Conservation (phyloP, 1,140 invertebrate species). For the Cotesia chilonis region DNA sequence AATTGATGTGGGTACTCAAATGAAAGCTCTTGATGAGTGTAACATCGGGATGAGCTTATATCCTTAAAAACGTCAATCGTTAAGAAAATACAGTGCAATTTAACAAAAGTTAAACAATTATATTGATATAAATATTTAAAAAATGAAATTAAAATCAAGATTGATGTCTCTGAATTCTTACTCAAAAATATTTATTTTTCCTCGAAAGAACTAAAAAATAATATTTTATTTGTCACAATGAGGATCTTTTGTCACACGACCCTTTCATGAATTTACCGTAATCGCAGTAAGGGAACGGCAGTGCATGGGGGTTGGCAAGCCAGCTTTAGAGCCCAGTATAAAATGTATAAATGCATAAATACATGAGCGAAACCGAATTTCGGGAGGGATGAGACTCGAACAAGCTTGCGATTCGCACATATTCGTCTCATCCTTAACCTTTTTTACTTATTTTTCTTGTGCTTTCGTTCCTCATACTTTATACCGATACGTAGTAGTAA, state of each 20-base stretch:
- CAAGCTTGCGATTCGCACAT: conserved; percentile 34
- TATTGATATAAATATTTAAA: no score
- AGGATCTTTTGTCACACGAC: conserved; percentile 34
- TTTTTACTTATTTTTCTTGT: conserved; percentile 21
- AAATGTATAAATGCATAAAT: conserved; percentile 64
- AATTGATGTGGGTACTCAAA: no score
- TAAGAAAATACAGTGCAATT: no score
- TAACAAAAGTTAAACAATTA: no score
- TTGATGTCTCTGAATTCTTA: no score
- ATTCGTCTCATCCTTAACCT: conserved; percentile 26
- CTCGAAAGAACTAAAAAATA: not conserved
- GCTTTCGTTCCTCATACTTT: conserved; percentile 20
- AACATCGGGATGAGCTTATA: no score
- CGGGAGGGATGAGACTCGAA: conserved; percentile 46
- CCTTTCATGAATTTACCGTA: conserved; percentile 29
- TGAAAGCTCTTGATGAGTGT: no score
- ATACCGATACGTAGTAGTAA: conserved; percentile 58
- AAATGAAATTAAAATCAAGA: no score
- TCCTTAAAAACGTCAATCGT: no score
- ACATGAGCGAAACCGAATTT: conserved; percentile 57
- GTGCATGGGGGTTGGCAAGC: conserved; percentile 3
- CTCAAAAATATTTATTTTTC: no score
- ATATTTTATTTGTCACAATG: conserved; percentile 29
- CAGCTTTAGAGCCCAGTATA: conserved; percentile 45
- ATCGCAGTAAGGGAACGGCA: no score